These are phyloP conservation scores for Habroteleia sp. DNA, from an alignment of 2,888 invertebrate species.

Conservation along the genomic window DNA sequence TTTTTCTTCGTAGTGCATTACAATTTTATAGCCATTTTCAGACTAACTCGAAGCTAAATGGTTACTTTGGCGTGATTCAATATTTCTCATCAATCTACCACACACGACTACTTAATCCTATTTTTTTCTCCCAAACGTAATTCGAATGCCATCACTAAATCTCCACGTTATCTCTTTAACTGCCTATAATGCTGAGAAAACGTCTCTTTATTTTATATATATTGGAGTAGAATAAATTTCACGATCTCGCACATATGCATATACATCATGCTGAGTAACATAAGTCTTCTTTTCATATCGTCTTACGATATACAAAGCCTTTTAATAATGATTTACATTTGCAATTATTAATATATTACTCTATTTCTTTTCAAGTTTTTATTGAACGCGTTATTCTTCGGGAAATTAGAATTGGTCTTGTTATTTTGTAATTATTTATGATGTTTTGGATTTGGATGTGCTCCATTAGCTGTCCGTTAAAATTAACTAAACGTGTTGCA, in stretches of 20 bases:
- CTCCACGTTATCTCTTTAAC: conserved; percentile 27
- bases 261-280: conserved; percentile 27
- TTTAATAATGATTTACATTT: conserved; percentile 45
- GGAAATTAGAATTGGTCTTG: conserved; percentile 7
- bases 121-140: conserved; percentile 1
- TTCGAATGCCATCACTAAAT: conserved; percentile 6
- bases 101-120: conserved; percentile 10
- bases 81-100: conserved; percentile 6
- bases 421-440: conserved; percentile 24
- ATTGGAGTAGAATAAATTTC: conserved; percentile 31
- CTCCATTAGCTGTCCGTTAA: conserved; percentile 17
- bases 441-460: conserved; percentile 9
- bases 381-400: conserved; percentile 5
- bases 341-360: conserved; percentile 42
- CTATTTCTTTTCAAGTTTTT: conserved; percentile 21
- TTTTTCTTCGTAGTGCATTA: too few relatives aligned
- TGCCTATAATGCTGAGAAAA: conserved; percentile 9
- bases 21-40: too few relatives aligned
- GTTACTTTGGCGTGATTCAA: neutral
- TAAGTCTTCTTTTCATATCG: conserved; percentile 40
- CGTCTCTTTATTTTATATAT: conserved; percentile 22
- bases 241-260: conserved; percentile 18
- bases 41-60: neutral
- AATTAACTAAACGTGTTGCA: conserved; percentile 27
- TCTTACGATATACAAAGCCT: conserved; percentile 35